Base-by-base conservation (phyloP, 2,113 vertebrate species). In the Scomber scombrus region DNA sequence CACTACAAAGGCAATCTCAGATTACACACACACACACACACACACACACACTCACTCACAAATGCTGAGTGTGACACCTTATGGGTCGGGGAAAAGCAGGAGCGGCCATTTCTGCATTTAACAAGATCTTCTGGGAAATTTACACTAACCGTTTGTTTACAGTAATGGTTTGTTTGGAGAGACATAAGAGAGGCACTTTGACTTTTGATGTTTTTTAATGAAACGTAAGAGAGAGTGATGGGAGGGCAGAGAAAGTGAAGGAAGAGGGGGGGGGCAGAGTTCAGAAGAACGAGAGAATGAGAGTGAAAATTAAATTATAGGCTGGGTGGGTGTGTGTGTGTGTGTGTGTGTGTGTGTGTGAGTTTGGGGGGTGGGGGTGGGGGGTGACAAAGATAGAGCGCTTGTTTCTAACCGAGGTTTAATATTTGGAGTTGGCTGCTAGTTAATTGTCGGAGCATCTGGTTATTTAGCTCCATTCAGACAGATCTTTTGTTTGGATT, bases 61-160 rank as follows among this genome's bases (percentile, higher is more conserved):
- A 92, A 88, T 90, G 91, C 93, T 94, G 93, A 94, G 92, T 87
- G 91, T 88, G 92, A 93, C 93, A 93, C 91, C 93, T 92, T 87
- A 91, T 85, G 87, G 88, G 90, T 88, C 12, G 75, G 66, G 82
- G 86, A 92, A 84, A 89, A 91, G 89, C 82, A 52, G 81, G 85
- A 91, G 91, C 88, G 85, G 90, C 87, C 91, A 91, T 94, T 94
- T 93, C 88, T 92, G 93, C 84, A 86, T 93, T 94, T 94, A 94
- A 94, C 92, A 93, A 94, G 93, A 93, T 93, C 93, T 94, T 92
- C 91, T 92, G 93, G 93, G 93, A 94, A 93, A 94, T 94, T 92
- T 93, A 91, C 91, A 91, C 90, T 91, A 91, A 89, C 88, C 90
- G 89, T 93, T 93, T 94, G 93, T 94, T 93, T 93, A 93, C 93